Evolutionary conservation across 1,140 invertebrate species (phyloP), one percentile per base, ranked within the genome.

Genomic region (Drosophila albomicans): DNA sequence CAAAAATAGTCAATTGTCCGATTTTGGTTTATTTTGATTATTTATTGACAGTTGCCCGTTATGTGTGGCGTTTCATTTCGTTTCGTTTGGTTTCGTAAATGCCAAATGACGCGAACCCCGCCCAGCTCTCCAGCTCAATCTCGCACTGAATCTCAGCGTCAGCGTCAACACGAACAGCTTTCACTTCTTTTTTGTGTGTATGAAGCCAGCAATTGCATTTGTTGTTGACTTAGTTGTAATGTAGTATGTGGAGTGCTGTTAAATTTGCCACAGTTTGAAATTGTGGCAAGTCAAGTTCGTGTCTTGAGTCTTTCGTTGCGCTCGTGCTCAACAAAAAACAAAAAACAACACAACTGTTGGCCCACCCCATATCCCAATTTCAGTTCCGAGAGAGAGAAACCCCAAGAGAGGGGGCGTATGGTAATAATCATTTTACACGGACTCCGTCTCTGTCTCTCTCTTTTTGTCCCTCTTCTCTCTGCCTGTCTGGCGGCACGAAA

Each of bases 251-350:
- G 15, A 20, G 64, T 16, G 63, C 49, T 54, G 54, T 78, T 79
- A 38, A 61, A 87, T 87, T 87, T 88, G 85, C 84, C 84, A 88
- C 84, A 88, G 84, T 88, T 88, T 88, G 81, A 62, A 65, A 81
- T 88, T 88, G 84, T 89, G 85, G 57, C 86, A 89, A 87, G 85
- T 88, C 85, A 88, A 90, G 85, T 89, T 89, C 85, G 86, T 89
- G 85, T 73, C 85, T 90, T 66, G 57, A 85, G 86, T 79, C 86
- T 90, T 89, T 89, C 81, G 86, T 77, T 89, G 48, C 85, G 85
- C 86, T 90, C 78, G 85, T 89, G 81, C 81, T 89, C 69, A 79
- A 73, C 69, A 25, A 25, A 25, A 25, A 3, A 25, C 20, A 25
- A 4, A 25, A 25, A 25, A 25, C 20, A 25, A 25, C 20, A 25